Evolutionary conservation across 2,797 vertebrate genomes (phyloP).

Genomic region (Thalassophryne amazonica): DNA sequence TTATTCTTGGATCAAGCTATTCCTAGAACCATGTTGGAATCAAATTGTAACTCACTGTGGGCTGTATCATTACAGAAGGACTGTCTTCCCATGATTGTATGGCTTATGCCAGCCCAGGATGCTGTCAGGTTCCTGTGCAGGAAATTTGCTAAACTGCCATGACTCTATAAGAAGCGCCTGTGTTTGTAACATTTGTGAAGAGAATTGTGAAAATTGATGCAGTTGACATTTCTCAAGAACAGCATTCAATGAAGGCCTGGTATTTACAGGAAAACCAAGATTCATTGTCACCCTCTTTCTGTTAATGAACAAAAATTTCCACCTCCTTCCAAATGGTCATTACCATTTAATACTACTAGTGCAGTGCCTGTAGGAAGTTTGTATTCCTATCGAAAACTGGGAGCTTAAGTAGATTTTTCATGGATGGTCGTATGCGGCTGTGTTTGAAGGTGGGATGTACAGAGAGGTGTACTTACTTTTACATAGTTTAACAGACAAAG

Average conservation of each 20-base stretch:
- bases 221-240: slow-evolving; percentile 42
- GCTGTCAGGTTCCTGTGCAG: slow-evolving; percentile 38
- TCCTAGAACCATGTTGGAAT: too few species aligned
- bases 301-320: slow-evolving; percentile 42
- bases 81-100: slow-evolving; percentile 11
- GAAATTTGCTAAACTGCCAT: slow-evolving; percentile 42
- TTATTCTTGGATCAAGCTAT: too few species aligned
- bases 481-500: too few species aligned
- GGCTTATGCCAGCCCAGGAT: slow-evolving; percentile 29
- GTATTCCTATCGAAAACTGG: too few species aligned
- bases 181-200: slow-evolving; percentile 55
- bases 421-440: too few species aligned
- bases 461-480: too few species aligned
- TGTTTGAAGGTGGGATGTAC: too few species aligned
- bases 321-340: slow-evolving; percentile 17
- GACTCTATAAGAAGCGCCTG: slow-evolving; percentile 39
- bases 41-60: too few species aligned
- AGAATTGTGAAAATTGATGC: slow-evolving; percentile 57
- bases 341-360: slow-evolving; percentile 1
- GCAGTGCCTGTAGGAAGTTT: neutral
- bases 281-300: slow-evolving; percentile 51
- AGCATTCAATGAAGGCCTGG: slow-evolving; percentile 55
- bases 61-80: slow-evolving; percentile 1
- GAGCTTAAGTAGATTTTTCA: too few species aligned
- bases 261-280: slow-evolving; percentile 30